A percentile compares a stretch with the other conserved stretches of the same genome.
These are phyloP conservation scores for Mystacornis crossleyi DNA, from an alignment of 2,113 vertebrate genomes.

Conservation along the genomic window DNA sequence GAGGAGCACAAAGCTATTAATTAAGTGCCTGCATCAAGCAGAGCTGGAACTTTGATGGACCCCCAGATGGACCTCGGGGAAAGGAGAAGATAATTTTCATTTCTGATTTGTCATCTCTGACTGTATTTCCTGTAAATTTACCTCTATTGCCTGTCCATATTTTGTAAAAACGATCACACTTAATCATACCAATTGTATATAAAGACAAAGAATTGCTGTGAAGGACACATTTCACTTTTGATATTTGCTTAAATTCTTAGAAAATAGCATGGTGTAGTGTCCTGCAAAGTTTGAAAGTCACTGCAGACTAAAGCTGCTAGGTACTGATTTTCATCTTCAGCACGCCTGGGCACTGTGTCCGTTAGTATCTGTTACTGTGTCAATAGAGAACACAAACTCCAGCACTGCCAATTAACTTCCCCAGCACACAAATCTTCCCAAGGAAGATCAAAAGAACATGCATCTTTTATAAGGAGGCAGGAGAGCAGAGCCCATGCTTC, in stretches of 20 bases:
- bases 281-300: background rate
- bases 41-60: background rate
- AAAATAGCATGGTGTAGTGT: background rate
- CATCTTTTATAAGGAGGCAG: background rate
- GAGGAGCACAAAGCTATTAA: background rate
- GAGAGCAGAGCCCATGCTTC: background rate
- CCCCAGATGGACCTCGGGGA: background rate
- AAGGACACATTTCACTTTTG: background rate
- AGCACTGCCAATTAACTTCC: slow-evolving; percentile 2
- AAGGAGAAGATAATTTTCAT: background rate
- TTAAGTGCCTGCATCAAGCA: background rate
- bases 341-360: background rate
- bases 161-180: background rate
- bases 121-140: background rate
- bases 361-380: slow-evolving; percentile 3
- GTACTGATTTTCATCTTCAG: background rate
- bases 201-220: background rate
- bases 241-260: background rate
- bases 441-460: background rate
- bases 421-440: background rate
- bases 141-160: background rate
- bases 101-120: background rate
- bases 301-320: background rate
- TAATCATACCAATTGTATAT: background rate
- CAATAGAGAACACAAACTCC: slow-evolving; percentile 9